Percentiles rank a stretch among this genome's conserved stretches.
Evolutionary conservation across 2,888 invertebrate genomes (phyloP).

Genomic region (Antheraea yamamai): DNA sequence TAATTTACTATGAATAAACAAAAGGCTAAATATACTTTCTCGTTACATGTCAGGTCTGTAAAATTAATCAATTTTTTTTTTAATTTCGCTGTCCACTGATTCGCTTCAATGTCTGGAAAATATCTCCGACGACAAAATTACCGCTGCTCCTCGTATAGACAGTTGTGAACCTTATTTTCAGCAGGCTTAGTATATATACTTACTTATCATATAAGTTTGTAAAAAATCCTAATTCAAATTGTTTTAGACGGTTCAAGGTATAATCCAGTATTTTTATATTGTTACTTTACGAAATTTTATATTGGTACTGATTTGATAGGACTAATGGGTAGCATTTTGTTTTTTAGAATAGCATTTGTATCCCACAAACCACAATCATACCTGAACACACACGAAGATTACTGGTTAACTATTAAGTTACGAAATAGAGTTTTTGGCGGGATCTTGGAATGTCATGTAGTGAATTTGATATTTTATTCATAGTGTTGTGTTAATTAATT

Average conservation of each 20-base stretch:
- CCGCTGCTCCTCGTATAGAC: background rate
- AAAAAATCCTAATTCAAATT: constrained; percentile 3
- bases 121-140: background rate
- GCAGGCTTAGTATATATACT: background rate
- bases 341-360: background rate
- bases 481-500: too few species aligned
- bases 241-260: background rate
- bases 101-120: background rate
- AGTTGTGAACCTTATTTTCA: background rate
- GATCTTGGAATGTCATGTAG: too few species aligned
- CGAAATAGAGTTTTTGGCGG: too few species aligned
- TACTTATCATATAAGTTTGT: background rate
- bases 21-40: background rate
- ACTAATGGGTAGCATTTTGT: background rate
- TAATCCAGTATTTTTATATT: background rate
- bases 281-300: background rate
- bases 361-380: too few species aligned
- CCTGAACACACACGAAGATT: too few species aligned
- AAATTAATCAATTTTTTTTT: background rate
- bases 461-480: too few species aligned
- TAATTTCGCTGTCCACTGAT: constrained; percentile 9
- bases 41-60: background rate
- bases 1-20: background rate
- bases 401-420: too few species aligned
- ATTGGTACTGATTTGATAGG: background rate